Base-by-base conservation (phyloP, 2,113 vertebrate species). In the Cyprichromis sp. region DNA sequence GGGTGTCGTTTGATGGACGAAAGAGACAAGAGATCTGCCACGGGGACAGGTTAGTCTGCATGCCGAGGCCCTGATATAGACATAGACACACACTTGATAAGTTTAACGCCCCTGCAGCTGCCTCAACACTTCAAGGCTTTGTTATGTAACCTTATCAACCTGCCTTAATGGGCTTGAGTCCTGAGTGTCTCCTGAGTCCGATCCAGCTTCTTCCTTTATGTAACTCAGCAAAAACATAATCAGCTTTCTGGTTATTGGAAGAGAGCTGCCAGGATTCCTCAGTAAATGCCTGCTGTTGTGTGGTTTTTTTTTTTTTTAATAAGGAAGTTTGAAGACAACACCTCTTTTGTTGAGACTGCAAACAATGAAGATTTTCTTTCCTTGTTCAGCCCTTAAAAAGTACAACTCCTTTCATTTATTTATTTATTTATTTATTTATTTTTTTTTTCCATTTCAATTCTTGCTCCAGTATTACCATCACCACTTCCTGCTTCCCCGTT, bases 21-120 rank as follows among this genome's bases (percentile, higher is more conserved):
- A 96, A 96, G 87, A 94, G 97, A 82, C 97, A 97, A 81, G 97
- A 97, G 89, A 97, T 97, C 93, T 96, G 95, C 90, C 97, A 97
- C 12, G 96, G 96, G 81, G 97, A 97, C 94, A 97, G 97, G 97
- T 97, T 26, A 78, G 94, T 91, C 61, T 50, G 31, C 79, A 86
- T 82, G 53, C 34, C 2, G 2, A 55, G 36, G 14, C 14, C 13
- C 1, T 24, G 16, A 45, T 17, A 4, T 31, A 31, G 57, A 31
- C 26, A 61, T 17, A 31, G 57, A 61, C 31, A 36, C 59, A n/a
- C 59, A 36, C 40, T 16, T 31, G 85, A 85, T 78, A 16, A 17
- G 66, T 71, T 17, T 55, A 80, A 87, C 71, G 24, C n/a, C 19
- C 29, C 40, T 40, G 38, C 47, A 16, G 54, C 88, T 88, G 88